These are phyloP conservation scores for Eucidaris tribuloides DNA, from an alignment of 35 echinoderm and acorn worm genomes.

Conservation along the genomic window DNA sequence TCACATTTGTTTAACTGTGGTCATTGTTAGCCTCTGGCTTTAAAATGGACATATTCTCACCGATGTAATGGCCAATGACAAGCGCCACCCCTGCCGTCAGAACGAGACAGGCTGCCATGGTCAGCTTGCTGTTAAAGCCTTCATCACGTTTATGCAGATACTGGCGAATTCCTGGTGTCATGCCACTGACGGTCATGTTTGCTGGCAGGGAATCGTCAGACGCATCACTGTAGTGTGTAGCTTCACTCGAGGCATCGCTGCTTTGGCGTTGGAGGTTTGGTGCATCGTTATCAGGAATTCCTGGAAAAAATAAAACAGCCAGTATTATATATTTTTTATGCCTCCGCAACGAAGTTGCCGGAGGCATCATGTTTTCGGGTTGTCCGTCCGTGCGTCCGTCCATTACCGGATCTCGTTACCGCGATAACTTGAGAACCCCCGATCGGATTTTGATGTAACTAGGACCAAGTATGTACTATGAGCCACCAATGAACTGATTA, in stretches of 20 bases:
- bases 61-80: slow-evolving; percentile 86
- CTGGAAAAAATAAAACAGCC: not conserved
- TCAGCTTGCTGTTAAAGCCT: slow-evolving; percentile 72
- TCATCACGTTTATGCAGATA: slow-evolving; percentile 79
- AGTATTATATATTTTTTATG: not conserved
- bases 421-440: too few relatives aligned
- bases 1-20: too few relatives aligned
- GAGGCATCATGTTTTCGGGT: too few relatives aligned
- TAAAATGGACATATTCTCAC: slow-evolving; percentile 68
- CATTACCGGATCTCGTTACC: too few relatives aligned
- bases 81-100: slow-evolving; percentile 65
- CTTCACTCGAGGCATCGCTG: slow-evolving; percentile 42
- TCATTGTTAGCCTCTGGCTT: too few relatives aligned
- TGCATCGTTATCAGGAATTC: not conserved
- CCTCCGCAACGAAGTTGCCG: too few relatives aligned
- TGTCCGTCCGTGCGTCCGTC: too few relatives aligned
- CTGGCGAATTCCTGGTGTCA: slow-evolving; percentile 56
- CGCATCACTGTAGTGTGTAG: slow-evolving; percentile 38
- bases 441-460: too few relatives aligned
- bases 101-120: slow-evolving; percentile 42
- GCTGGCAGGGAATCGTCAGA: slow-evolving; percentile 69
- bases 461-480: too few relatives aligned
- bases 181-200: slow-evolving; percentile 71
- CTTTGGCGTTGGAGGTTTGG: slow-evolving; percentile 22
- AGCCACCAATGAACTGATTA: too few relatives aligned